Evolutionary conservation across 2,113 vertebrate genomes (phyloP), one percentile per base, ranked within the genome.

Genomic region (Sorex araneus): DNA sequence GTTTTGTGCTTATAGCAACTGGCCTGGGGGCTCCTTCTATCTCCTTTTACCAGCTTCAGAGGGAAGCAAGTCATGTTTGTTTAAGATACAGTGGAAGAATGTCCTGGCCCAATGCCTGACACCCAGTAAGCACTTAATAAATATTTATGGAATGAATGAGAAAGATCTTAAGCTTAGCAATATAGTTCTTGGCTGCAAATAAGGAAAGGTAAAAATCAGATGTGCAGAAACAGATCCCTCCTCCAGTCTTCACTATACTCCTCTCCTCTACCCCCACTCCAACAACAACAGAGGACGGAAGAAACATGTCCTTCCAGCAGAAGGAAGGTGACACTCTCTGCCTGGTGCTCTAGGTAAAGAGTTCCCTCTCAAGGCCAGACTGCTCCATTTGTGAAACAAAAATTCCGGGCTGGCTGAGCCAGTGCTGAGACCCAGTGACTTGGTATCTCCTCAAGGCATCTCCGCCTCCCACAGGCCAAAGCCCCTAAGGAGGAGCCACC

Each of bases 121-220:
- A 84, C 57, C 76, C 89, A 83, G 84, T 69, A 64, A 92, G 77
- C 69, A 92, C 73, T 94, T 94, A 81, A 92, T 93, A 95, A 95
- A 90, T 95, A 93, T 78, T 87, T 94, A 94, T 43, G 76, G 34
- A 96, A 82, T 69, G 80, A 93, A 89, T 94, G 76, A 94, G 89
- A 88, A 69, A 87, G 73, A 94, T 66, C 67, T 87, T 92, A 91
- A 94, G 90, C 64, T 16, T 80, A 92, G 77, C 67, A 87, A 64
- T 89, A 40, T n/a, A 80, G 89, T 92, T 86, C 30, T 87, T 92
- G 94, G 40, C 54, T 92, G 73, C 36, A 86, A 87, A 30, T 34
- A 67, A 19, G 27, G 25, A 93, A 87, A 77, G 57, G 80, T 43
- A 54, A 92, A 92, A 91, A 63, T 82, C 45, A 73, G 27, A 89